Evolutionary conservation across 2,888 invertebrate species (phyloP), one percentile per base, ranked within the genome.

Genomic region (Stenurella melanura): DNA sequence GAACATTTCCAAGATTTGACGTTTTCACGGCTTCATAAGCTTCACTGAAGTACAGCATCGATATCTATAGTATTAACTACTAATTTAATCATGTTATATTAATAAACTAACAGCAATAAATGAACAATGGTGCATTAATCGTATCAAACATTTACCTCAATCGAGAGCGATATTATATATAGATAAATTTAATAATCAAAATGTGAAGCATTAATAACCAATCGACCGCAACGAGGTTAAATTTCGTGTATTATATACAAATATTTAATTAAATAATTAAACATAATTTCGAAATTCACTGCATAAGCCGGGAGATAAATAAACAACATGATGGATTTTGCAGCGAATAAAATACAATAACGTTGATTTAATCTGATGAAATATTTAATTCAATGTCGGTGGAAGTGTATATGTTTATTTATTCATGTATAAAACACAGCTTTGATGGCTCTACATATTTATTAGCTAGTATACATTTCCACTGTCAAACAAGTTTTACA

Each of bases 331-430:
- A 70, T 70, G 60, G 38, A 50, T 70, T 60, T 70, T 60, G 60
- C 69, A 58, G 70, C 19, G 60, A 61, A 70, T 42, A 70, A 70
- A 70, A 61, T 60, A 38, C 70, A 60, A 70, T 70, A 38, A 18
- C 38, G 70, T 42, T 21, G 42, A 70, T 70, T 70, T 70, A 61
- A 70, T 70, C 60, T 42, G 17, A 60, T 70, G 60, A 70, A 70
- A 70, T 70, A 70, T 70, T 70, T 58, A 70, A 70, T 60, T 70
- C 61, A 38, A 70, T 70, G 70, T 70, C 58, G 42, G 50, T 60
- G 70, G 70, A 70, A 70, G 58, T 42, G 56, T 60, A 61, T 15
- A 60, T 15, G 70, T 60, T 70, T 70, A 70, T 70, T 70, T 70
- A 70, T 60, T 70, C 70, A 70, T 70, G 60, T 61, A 38, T 15